A percentile compares a stretch with the other conserved stretches of the same genome.
Conservation (phyloP, 2,113 vertebrate species). For the Galeopterus variegatus region DNA sequence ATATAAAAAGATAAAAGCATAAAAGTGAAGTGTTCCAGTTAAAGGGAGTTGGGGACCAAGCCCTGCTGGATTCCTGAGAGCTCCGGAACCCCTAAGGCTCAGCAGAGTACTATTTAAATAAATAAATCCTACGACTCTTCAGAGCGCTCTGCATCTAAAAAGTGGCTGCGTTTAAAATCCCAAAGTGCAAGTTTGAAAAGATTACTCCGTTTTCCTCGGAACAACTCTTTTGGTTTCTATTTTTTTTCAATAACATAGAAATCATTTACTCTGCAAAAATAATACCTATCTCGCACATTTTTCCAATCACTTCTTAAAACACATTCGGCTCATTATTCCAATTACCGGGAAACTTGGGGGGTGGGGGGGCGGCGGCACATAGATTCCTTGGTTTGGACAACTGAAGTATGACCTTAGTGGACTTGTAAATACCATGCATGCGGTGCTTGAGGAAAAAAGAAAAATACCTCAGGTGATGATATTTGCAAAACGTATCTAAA, state of each 20-base stretch:
- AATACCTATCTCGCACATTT: neutral
- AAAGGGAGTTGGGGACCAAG: neutral
- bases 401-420: neutral
- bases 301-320: slow-evolving; percentile 30
- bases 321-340: slow-evolving; percentile 2
- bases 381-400: neutral
- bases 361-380: neutral
- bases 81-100: neutral
- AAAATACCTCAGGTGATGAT: slow-evolving; percentile 46
- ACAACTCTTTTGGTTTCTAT: neutral
- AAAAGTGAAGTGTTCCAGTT: slow-evolving; percentile 12
- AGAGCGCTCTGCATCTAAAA: neutral
- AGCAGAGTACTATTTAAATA: neutral
- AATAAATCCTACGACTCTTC: slow-evolving; percentile 12
- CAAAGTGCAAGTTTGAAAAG: neutral
- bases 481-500: slow-evolving; percentile 68
- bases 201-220: neutral
- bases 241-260: slow-evolving; percentile 31
- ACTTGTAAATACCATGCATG: slow-evolving; percentile 7
- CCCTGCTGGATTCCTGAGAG: neutral
- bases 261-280: neutral
- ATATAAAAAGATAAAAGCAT: slow-evolving; percentile 16
- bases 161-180: slow-evolving; percentile 44
- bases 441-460: neutral
- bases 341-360: slow-evolving; percentile 17